Conservation (phyloP, 2,888 invertebrate species). For the Ectemnius continuus region DNA sequence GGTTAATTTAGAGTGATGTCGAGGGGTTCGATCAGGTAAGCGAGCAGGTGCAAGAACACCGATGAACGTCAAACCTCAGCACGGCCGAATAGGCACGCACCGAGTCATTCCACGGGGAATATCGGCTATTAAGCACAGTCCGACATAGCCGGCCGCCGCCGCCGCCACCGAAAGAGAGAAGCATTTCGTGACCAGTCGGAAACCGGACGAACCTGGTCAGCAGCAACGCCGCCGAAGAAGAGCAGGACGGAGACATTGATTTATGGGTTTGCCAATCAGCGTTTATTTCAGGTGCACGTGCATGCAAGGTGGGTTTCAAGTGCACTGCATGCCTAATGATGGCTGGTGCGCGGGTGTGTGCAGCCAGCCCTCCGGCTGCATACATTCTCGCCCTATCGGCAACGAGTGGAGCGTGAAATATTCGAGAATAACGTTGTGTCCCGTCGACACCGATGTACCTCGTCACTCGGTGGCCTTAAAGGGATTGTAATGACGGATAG, state of each 20-base stretch:
- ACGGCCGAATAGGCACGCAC: not conserved
- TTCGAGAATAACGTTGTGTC: too few species aligned
- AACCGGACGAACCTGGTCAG: slow-evolving; percentile 18
- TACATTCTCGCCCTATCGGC: too few species aligned
- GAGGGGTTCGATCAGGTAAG: too few species aligned
- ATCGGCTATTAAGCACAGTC: not conserved
- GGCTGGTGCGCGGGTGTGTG: not conserved
- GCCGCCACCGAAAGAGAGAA: not conserved
- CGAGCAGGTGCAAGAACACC: too few species aligned
- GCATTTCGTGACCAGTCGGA: not conserved
- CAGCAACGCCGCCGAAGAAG: slow-evolving; percentile 4
- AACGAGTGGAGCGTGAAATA: too few species aligned
- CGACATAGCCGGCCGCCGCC: not conserved
- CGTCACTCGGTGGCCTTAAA: too few species aligned
- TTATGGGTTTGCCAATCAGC: slow-evolving; percentile 60
- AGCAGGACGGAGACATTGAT: slow-evolving; percentile 51
- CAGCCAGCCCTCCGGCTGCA: too few species aligned
- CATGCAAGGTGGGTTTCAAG: slow-evolving; percentile 30
- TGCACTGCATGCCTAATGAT: slow-evolving; percentile 13
- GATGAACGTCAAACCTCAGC: not conserved
- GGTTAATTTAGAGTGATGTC: too few species aligned
- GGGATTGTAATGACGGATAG: too few species aligned
- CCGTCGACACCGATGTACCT: too few species aligned
- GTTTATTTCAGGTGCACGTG: slow-evolving; percentile 49
- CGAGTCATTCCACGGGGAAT: slow-evolving; percentile 7